Percentiles rank a stretch among this genome's conserved stretches.
These are phyloP conservation scores for Orchesellides sinensis DNA, from an alignment of 2,888 invertebrate genomes.

Conservation along the genomic window DNA sequence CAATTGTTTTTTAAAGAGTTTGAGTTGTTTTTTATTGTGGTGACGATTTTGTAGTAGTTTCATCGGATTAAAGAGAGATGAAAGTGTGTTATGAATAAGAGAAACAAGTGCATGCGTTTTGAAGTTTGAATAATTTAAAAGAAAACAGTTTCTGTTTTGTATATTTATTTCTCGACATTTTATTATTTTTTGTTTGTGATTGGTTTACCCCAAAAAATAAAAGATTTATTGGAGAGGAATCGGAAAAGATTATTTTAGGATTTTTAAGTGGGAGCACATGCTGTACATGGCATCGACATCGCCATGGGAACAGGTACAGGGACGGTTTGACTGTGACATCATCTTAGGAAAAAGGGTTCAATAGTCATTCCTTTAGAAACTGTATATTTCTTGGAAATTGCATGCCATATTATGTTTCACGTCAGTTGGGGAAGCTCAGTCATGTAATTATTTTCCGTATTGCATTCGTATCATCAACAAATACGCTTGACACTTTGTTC, in stretches of 20 bases:
- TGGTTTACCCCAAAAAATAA: not conserved
- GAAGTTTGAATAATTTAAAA: not conserved
- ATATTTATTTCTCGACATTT: too few species aligned
- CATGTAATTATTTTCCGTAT: too few species aligned
- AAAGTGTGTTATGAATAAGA: not conserved
- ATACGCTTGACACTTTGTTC: too few species aligned
- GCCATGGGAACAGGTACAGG: conserved; percentile 75
- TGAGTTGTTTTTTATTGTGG: not conserved
- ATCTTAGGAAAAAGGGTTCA: too few species aligned
- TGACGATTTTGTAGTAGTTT: not conserved
- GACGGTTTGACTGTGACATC: too few species aligned
- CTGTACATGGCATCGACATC: conserved; percentile 75
- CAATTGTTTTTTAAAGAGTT: not conserved
- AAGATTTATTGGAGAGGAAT: conserved; percentile 7
- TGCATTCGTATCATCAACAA: too few species aligned
- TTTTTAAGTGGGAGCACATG: conserved; percentile 67
- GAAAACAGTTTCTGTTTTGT: not conserved
- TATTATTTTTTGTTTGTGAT: not conserved
- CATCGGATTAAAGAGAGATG: conserved; percentile 5
- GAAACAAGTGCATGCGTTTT: not conserved
- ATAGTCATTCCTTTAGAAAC: too few species aligned
- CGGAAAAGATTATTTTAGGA: conserved; percentile 43
- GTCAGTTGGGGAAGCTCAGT: too few species aligned
- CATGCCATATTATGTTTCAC: too few species aligned
- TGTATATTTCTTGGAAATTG: too few species aligned